A percentile compares a stretch with the other conserved stretches of the same genome.
phyloP scores from a whole-genome alignment of 2,797 vertebrate species.

The Girardinus metallicus region DNA sequence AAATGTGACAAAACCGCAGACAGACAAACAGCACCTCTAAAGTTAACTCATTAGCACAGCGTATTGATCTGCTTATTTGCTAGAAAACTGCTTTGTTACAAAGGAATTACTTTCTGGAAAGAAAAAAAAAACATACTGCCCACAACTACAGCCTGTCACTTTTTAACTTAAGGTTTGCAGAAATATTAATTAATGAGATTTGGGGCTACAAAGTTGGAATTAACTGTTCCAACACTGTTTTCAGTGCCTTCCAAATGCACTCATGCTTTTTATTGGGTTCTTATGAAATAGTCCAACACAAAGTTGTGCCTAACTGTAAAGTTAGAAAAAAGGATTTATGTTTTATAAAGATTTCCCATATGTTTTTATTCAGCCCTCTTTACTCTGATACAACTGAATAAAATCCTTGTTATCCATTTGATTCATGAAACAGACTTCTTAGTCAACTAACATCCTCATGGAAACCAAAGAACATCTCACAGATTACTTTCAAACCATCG shows the following conservation, averaged over 20 bases:
- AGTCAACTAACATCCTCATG: background rate
- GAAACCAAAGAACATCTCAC: background rate
- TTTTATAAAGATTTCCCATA: background rate
- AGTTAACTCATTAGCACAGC: constrained; percentile 10
- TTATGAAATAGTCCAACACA: background rate
- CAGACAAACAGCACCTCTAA: background rate
- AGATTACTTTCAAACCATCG: background rate
- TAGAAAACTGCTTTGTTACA: constrained; percentile 9
- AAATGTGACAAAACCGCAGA: constrained; percentile 14
- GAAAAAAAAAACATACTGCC: background rate
- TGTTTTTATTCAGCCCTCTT: background rate
- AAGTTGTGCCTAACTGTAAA: background rate
- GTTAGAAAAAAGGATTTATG: background rate
- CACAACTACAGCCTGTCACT: constrained; percentile 7
- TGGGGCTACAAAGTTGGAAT: background rate
- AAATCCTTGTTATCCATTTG: background rate
- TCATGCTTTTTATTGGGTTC: background rate
- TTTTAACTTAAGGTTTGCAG: background rate
- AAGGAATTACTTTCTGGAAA: background rate
- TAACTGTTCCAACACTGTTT: constrained; percentile 4
- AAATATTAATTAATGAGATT: constrained; percentile 18
- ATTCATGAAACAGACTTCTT: background rate
- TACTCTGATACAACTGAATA: background rate
- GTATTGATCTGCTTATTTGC: constrained; percentile 8
- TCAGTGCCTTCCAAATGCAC: background rate